phyloP scores from a whole-genome alignment of 2,888 invertebrate genomes.

The Ramazzottius varieornatus region DNA sequence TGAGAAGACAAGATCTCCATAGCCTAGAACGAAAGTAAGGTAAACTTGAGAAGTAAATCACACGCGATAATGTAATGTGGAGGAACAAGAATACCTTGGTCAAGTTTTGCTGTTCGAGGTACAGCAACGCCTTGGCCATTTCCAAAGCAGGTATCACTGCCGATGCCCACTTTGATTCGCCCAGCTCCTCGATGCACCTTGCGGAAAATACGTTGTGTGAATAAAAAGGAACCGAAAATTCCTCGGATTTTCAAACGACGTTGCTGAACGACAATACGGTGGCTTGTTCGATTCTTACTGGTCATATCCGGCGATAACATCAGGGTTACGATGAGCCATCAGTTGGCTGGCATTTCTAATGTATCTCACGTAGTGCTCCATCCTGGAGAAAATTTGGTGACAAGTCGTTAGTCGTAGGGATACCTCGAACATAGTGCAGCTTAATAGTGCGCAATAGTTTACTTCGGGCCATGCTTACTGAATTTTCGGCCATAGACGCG shows the following conservation, averaged over 20 bases:
- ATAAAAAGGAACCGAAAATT: too few relatives aligned
- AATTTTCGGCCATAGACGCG: neutral
- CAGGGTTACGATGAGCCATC: neutral
- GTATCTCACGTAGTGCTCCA: neutral
- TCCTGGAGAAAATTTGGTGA: too few relatives aligned
- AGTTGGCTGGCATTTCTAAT: neutral
- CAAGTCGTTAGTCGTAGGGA: too few relatives aligned
- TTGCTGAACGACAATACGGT: neutral
- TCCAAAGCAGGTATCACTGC: neutral
- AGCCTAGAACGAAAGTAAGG: neutral
- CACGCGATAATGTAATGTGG: too few relatives aligned
- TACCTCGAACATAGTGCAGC: neutral
- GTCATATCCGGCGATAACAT: neutral
- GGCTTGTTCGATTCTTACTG: neutral
- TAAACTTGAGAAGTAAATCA: too few relatives aligned
- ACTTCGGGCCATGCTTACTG: neutral
- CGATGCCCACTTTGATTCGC: too few relatives aligned
- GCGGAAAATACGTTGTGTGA: too few relatives aligned
- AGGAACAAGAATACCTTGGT: neutral
- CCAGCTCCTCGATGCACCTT: too few relatives aligned
- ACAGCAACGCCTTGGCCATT: neutral
- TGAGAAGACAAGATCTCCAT: neutral
- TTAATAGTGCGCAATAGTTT: too few relatives aligned
- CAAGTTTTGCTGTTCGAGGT: neutral
- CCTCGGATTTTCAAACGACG: neutral